Evolutionary conservation across 2,888 invertebrate species (phyloP).

Genomic region (Beris chalybata): DNA sequence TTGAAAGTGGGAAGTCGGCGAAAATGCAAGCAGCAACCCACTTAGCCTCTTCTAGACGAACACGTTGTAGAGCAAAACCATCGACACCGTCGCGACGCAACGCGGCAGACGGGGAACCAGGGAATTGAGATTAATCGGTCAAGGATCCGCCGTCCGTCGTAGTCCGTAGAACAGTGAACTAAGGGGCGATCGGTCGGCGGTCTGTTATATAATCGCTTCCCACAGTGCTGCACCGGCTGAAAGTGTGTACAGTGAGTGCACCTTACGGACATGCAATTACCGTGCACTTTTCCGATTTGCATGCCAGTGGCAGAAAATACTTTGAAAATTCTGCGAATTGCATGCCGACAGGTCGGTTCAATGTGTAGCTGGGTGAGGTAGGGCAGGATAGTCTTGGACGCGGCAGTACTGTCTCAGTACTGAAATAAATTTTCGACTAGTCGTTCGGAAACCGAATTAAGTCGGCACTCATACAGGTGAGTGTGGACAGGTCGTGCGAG

Average conservation of each 20-base stretch:
- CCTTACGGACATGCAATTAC: conserved; percentile 6
- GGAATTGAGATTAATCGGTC: conserved; percentile 40
- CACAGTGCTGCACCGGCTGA: background rate
- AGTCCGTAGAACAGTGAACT: background rate
- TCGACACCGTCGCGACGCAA: no score
- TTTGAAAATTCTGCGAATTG: no score
- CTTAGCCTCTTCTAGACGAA: no score
- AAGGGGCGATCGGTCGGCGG: background rate
- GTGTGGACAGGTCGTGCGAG: no score
- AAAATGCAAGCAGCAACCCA: no score
- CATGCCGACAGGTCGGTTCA: no score
- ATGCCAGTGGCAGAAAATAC: background rate
- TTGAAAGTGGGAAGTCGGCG: no score
- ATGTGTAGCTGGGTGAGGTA: background rate
- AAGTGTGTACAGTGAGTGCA: conserved; percentile 4
- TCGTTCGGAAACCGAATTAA: no score
- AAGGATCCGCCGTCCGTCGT: conserved; percentile 37
- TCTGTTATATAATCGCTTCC: conserved; percentile 28
- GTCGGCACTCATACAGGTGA: no score
- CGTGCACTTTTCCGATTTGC: conserved; percentile 8
- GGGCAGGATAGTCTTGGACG: background rate
- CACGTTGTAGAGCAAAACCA: no score
- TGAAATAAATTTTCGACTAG: no score
- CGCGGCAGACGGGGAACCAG: conserved; percentile 20
- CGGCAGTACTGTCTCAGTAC: no score